Evolutionary conservation across 2,888 invertebrate species (phyloP).

Genomic region (Lamellibrachia columna): DNA sequence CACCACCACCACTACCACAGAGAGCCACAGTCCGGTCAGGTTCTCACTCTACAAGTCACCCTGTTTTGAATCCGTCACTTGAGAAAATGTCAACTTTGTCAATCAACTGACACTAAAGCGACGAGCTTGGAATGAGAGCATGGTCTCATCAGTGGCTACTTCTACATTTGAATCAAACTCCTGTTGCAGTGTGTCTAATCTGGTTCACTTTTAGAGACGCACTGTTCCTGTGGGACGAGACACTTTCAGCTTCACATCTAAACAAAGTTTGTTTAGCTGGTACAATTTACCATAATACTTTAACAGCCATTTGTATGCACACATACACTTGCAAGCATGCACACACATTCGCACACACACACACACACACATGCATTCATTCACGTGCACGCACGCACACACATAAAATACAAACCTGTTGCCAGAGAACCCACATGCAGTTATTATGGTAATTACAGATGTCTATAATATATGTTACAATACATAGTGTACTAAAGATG

Average conservation of each 20-base stretch:
- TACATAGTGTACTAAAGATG: not conserved
- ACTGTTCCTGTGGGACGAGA: no score
- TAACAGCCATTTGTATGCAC: not conserved
- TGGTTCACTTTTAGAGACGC: not conserved
- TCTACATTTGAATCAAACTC: not conserved
- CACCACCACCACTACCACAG: no score
- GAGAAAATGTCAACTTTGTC: not conserved
- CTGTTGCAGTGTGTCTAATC: not conserved
- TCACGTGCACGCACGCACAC: not conserved
- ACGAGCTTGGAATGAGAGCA: not conserved
- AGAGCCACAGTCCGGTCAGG: not conserved
- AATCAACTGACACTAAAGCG: not conserved
- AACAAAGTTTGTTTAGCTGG: not conserved
- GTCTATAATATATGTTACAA: conserved; percentile 1
- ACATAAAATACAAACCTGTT: not conserved
- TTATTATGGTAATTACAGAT: not conserved
- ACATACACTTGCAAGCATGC: not conserved
- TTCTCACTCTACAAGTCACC: not conserved
- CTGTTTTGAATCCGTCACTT: not conserved
- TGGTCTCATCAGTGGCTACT: not conserved
- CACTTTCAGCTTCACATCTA: not conserved
- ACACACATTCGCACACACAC: not conserved
- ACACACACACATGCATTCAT: not conserved
- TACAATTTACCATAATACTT: not conserved
- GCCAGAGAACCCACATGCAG: not conserved